These are phyloP conservation scores for Antheraea pernyi DNA, from an alignment of 1,140 invertebrate species.

Conservation along the genomic window DNA sequence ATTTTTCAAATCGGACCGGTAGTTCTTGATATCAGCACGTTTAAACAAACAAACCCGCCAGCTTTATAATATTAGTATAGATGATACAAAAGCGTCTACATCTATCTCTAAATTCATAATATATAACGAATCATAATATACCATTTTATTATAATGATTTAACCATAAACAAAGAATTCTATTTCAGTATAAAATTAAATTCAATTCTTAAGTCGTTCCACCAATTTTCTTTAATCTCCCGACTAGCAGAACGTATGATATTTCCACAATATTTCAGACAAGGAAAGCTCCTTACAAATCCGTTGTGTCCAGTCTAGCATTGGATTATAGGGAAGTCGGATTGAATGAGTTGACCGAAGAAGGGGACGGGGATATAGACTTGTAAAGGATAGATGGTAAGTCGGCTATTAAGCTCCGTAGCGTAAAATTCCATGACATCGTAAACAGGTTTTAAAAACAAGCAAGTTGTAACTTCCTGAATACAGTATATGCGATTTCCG, in stretches of 20 bases:
- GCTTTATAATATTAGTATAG: too few relatives aligned
- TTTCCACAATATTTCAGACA: conserved; percentile 51
- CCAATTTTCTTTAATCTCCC: conserved; percentile 53
- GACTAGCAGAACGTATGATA: conserved; percentile 45
- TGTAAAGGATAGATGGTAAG: conserved; percentile 34
- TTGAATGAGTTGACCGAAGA: conserved; percentile 53
- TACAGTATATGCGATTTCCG: conserved; percentile 9
- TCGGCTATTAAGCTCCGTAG: conserved; percentile 55
- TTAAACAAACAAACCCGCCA: too few relatives aligned
- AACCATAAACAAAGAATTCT: neutral
- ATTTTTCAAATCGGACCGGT: too few relatives aligned
- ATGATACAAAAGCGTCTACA: neutral
- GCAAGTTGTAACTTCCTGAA: conserved; percentile 33
- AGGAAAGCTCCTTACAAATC: conserved; percentile 53
- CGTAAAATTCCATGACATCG: conserved; percentile 71
- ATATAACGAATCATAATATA: neutral
- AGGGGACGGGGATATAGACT: conserved; percentile 38
- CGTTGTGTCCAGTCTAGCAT: conserved; percentile 50
- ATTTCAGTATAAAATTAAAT: conserved; percentile 13
- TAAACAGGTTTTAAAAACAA: conserved; percentile 61
- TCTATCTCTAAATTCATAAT: neutral
- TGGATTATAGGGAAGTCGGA: conserved; percentile 63
- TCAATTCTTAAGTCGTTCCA: conserved; percentile 13
- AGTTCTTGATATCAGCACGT: too few relatives aligned
- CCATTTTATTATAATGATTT: neutral